A percentile compares a stretch with the other conserved stretches of the same genome.
These are phyloP conservation scores for Mythimna loreyi DNA, from an alignment of 2,888 invertebrate species.

Conservation along the genomic window DNA sequence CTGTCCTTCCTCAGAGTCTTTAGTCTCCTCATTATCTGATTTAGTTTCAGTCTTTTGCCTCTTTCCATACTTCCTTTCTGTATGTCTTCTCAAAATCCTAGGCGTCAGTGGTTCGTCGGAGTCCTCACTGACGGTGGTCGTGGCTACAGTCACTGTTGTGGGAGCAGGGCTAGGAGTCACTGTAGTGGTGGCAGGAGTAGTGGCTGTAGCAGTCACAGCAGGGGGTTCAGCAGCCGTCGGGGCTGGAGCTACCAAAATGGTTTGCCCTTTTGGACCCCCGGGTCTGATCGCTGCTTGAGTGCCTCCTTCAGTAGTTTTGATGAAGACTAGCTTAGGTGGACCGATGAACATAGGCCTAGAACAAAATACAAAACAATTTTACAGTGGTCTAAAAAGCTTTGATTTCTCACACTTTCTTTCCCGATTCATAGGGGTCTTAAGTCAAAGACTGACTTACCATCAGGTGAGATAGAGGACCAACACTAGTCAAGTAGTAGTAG, in stretches of 20 bases:
- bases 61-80: constrained; percentile 86
- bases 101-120: constrained; percentile 67
- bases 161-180: constrained; percentile 24
- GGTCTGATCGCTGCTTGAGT: constrained; percentile 82
- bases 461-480: no score
- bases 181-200: constrained; percentile 17
- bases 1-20: constrained; percentile 72
- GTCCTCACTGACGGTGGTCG: constrained; percentile 50
- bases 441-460: no score
- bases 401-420: no score
- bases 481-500: no score
- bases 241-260: constrained; percentile 84
- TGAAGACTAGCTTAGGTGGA: constrained; percentile 88
- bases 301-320: constrained; percentile 85
- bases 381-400: not conserved
- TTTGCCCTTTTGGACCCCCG: constrained; percentile 84
- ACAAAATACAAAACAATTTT: constrained; percentile 7
- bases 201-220: not conserved
- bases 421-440: no score
- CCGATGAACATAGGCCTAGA: constrained; percentile 88
- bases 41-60: constrained; percentile 82
- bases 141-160: constrained; percentile 43
- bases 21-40: constrained; percentile 74
- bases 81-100: constrained; percentile 79
- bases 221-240: constrained; percentile 66